These are phyloP conservation scores for Colostygia pectinataria DNA, from an alignment of 2,888 invertebrate genomes.

Conservation along the genomic window DNA sequence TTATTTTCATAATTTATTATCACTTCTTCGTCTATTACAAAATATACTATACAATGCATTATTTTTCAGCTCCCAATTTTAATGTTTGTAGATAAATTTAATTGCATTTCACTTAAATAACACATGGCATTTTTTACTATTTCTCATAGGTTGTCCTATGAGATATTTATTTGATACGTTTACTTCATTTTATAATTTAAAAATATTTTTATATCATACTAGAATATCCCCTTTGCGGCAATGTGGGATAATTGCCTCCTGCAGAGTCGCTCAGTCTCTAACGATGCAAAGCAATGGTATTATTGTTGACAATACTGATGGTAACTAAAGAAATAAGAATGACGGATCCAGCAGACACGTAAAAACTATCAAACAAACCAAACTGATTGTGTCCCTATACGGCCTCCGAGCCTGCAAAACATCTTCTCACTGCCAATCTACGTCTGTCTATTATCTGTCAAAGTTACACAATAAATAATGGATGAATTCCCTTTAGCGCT, in stretches of 20 bases:
- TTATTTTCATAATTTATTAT: too few relatives aligned
- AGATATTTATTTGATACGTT: too few relatives aligned
- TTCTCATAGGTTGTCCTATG: too few relatives aligned
- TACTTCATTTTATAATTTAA: too few relatives aligned
- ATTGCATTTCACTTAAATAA: too few relatives aligned
- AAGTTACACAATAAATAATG: slow-evolving; percentile 25
- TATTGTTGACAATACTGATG: background rate
- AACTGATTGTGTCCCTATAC: slow-evolving; percentile 23
- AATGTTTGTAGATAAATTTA: too few relatives aligned
- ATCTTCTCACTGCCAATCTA: slow-evolving; percentile 24
- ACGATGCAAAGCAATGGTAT: slow-evolving; percentile 5
- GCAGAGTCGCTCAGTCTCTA: slow-evolving; percentile 9
- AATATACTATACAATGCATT: too few relatives aligned
- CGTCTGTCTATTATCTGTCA: slow-evolving; percentile 20
- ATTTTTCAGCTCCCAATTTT: too few relatives aligned
- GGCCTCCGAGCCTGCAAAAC: slow-evolving; percentile 13
- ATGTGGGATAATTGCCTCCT: background rate
- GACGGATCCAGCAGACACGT: slow-evolving; percentile 1
- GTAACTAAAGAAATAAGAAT: slow-evolving; percentile 12
- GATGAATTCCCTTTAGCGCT: slow-evolving; percentile 22
- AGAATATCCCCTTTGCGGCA: background rate
- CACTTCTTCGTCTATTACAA: too few relatives aligned
- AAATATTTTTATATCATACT: too few relatives aligned
- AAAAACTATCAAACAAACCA: slow-evolving; percentile 11
- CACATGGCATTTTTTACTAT: too few relatives aligned